Base-by-base conservation (phyloP, 1,140 invertebrate species). In the Bombus polaris region DNA sequence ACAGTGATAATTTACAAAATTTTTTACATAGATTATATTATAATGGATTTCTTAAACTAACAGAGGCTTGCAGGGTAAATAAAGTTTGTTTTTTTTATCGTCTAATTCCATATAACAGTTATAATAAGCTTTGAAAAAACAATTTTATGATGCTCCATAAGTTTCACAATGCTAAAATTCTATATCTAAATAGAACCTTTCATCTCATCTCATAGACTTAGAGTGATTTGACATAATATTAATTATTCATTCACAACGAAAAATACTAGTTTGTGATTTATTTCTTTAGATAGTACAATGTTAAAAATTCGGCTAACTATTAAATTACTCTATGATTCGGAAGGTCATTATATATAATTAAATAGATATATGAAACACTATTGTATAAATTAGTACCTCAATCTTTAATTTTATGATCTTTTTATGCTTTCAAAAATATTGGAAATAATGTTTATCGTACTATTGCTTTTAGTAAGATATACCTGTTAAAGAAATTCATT, bases 1-100 rank as follows among this genome's bases (percentile, higher is more conserved):
- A 85, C 87, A 32, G 62, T 86, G 73, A 90, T 92, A 89, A 91
- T 93, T 92, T 93, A 93, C 91, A 92, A 91, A 89, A 92, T 86
- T 59, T 91, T 92, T 91, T 91, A 89, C 91, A 92, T 83, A 92
- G 47, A 68, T 85, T 53, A 62, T 70, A 86, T 66, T 42, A 44
- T 62, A 71, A 62, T 86, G 42, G 18, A 35, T 80, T 85, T 35
- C 42, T 12, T 62, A n/a, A 15, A 76, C 44, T 75, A 42, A 57
- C 47, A 78, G 74, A 82, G 78, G 44, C 65, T 79, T 86, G 87
- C 73, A 88, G 39, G 68, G 28, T 53, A 44, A 66, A 35, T 3
- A 47, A 42, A 57, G n/a, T 28, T 65, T 85, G n/a, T 15, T 35
- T 18, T 12, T 59, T 44, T 62, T 25, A 83, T n/a, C 18, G 3